Base-by-base conservation (phyloP, 2,113 vertebrate species). In the Daphoenositta chrysoptera region DNA sequence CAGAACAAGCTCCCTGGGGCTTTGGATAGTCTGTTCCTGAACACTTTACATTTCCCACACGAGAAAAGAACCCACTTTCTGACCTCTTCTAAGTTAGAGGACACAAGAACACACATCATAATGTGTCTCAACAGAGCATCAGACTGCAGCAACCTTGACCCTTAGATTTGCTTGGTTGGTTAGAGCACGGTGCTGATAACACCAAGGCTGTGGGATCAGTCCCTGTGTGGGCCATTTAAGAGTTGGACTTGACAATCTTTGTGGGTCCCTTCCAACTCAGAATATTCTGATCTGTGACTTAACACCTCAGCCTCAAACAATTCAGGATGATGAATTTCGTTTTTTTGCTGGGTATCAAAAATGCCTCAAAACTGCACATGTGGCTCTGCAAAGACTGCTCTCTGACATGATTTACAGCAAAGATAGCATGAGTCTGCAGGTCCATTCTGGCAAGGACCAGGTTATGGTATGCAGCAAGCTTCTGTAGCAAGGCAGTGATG, bases 301-400 rank as follows among this genome's bases (percentile, higher is more conserved):
- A 56, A 15, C 0, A 0, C 31, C 58, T 72, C 26, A 26, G 18
- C 10, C 54, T 47, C 47, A 23, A 8, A 48, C 21, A 70, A 8
- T 68, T 65, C 3, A 2, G 28, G 31, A 28, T 79, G 19, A 53
- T 60, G 15, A 69, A 14, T 63, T 44, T 23, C 20, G 14, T 4
- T 21, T 30, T 23, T 75, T 65, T 27, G 20, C n/a, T 50, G 13
- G 50, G 7, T 61, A 19, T 57, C 18, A 73, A 44, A 82, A 89
- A 6, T 13, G 73, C 50, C 63, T 83, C n/a, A 30, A n/a, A 77
- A 45, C 19, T 35, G 30, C 30, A 20, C 5, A 10, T 7, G 13
- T 71, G 17, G 31, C 66, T 69, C 11, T 71, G 65, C 53, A 30
- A 75, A 64, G 80, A 9, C 35, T 10, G 3, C 21, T 51, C 4